These are phyloP conservation scores for Phanerotoma sp. DNA, from an alignment of 2,888 invertebrate species.

Conservation along the genomic window DNA sequence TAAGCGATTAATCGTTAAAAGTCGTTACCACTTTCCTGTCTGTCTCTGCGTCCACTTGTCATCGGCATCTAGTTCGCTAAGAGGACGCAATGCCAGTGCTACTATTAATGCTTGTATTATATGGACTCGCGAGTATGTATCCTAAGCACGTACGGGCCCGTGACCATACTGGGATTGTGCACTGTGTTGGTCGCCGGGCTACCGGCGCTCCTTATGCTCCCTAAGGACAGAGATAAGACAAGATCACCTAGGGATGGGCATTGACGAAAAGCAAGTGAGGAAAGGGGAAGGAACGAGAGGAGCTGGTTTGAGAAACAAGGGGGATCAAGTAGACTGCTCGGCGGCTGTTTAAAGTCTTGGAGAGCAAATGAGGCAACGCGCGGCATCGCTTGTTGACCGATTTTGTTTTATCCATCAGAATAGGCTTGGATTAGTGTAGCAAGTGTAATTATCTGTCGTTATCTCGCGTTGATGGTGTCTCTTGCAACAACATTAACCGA, in stretches of 20 bases:
- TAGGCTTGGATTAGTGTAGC: neutral
- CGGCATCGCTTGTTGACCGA: slow-evolving; percentile 19
- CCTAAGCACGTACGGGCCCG: slow-evolving; percentile 56
- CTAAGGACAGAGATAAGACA: slow-evolving; percentile 14
- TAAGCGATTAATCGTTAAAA: slow-evolving; percentile 14
- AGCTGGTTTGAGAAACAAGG: slow-evolving; percentile 25
- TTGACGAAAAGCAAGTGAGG: slow-evolving; percentile 23
- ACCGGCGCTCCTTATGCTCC: slow-evolving; percentile 9
- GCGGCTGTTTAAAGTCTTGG: slow-evolving; percentile 40
- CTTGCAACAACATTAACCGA: slow-evolving; percentile 17
- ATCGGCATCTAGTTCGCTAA: no score
- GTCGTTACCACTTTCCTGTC: neutral
- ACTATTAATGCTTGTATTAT: slow-evolving; percentile 10
- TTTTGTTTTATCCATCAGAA: neutral
- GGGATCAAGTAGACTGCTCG: slow-evolving; percentile 54
- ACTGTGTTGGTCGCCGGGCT: slow-evolving; percentile 12
- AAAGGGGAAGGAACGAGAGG: slow-evolving; percentile 2
- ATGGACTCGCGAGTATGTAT: slow-evolving; percentile 44
- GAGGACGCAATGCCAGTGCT: no score
- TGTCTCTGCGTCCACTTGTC: neutral
- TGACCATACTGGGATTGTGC: slow-evolving; percentile 49
- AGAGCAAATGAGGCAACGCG: slow-evolving; percentile 1
- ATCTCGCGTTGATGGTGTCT: slow-evolving; percentile 3
- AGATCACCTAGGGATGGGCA: slow-evolving; percentile 26
- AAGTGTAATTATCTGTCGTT: slow-evolving; percentile 1